phyloP scores from a whole-genome alignment of 2,113 vertebrate species.

The Pycnonotus jocosus region DNA sequence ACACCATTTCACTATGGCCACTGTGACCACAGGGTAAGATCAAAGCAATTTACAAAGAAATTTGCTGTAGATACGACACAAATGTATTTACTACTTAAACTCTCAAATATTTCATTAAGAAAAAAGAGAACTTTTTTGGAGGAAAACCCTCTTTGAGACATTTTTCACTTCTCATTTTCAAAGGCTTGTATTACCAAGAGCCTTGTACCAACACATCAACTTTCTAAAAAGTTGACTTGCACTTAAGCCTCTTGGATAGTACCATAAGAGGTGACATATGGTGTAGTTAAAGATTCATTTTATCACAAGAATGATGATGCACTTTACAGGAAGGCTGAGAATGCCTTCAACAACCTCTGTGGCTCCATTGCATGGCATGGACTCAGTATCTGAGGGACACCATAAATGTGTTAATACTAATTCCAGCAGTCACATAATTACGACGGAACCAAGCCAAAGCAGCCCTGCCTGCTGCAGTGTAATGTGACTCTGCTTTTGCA shows the following conservation, averaged over 20 bases:
- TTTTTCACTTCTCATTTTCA: neutral
- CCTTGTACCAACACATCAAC: neutral
- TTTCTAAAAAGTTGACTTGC: neutral
- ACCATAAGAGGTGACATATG: neutral
- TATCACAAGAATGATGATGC: neutral
- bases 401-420: neutral
- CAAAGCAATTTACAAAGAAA: neutral
- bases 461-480: neutral
- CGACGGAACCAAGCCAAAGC: neutral
- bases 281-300: neutral
- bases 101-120: neutral
- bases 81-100: neutral
- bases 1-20: neutral
- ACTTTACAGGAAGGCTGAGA: neutral
- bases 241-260: neutral
- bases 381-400: neutral
- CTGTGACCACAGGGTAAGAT: neutral
- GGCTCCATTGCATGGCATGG: neutral
- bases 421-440: neutral
- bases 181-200: neutral
- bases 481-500: neutral
- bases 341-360: neutral
- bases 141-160: neutral
- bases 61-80: neutral
- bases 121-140: rapidly evolving